Conservation (phyloP, 2,113 vertebrate species). For the Hippolais icterina region DNA sequence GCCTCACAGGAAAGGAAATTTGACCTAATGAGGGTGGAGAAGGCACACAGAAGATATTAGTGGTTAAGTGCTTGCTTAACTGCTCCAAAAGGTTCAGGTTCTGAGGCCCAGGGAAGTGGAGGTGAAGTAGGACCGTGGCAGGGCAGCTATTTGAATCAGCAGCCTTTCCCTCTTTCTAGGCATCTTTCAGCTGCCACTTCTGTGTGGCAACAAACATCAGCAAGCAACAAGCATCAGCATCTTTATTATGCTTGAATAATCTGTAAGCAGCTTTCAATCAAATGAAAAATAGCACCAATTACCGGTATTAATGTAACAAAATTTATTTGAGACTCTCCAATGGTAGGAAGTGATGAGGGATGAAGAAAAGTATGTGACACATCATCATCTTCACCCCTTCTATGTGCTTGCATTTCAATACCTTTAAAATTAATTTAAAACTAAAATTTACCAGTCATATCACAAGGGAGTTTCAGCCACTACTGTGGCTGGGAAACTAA, state of each 20-base stretch:
- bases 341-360: background rate
- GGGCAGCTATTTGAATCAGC: background rate
- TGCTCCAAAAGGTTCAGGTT: background rate
- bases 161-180: background rate
- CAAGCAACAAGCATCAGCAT: background rate
- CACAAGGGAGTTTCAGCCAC: background rate
- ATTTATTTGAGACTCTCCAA: background rate
- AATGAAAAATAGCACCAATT: background rate
- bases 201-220: background rate
- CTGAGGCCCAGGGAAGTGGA: background rate
- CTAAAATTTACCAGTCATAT: background rate
- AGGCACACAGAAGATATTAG: background rate
- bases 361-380: background rate
- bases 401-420: background rate
- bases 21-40: background rate
- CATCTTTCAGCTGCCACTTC: background rate
- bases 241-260: background rate
- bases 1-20: background rate
- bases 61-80: background rate
- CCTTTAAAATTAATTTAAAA: background rate
- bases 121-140: background rate
- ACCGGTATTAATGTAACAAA: background rate
- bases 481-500: background rate
- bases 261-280: background rate
- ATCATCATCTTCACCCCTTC: background rate